Evolutionary conservation across 1,140 invertebrate genomes (phyloP), one percentile per base, ranked within the genome.

Genomic region (Drosophila novamexicana): DNA sequence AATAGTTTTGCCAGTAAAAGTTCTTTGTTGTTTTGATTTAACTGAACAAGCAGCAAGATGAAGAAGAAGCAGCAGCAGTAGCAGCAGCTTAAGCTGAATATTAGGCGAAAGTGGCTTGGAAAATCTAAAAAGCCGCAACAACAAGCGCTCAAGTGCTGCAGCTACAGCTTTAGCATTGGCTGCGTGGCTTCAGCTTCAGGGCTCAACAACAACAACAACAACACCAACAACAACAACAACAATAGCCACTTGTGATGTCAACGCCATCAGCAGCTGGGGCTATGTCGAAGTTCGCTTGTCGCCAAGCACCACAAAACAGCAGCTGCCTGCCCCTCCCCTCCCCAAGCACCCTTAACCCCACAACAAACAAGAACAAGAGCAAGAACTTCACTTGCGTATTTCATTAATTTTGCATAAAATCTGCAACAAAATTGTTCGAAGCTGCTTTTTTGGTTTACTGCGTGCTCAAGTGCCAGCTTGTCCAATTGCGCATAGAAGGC

Each of bases 391-490:
- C 63, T 83, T 84, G 65, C 69, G 79, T 83, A 88, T 88, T 88
- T 88, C 77, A 88, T 88, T 88, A 88, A 88, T 83, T 83, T 80
- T 77, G 58, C 84, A 79, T 88, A 76, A 77, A 79, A 77, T 79
- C 63, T 64, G 53, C 79, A 73, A 69, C 66, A 53, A 79, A 68
- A 68, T 69, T 69, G 59, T 64, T 67, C 6, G 16, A 29, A 50
- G 44, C 68, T 64, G 45, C 22, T 29, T 75, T 85, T 72, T 81
- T 56, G 52, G 62, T 70, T 79, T 76, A 70, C 76, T 86, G 79
- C 83, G 82, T 86, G 82, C 82, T 69, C 83, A 86, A 86, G 82
- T 88, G 79, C 37, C 83, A 68, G 67, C 75, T 82, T 79, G 74
- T 71, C 37, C 75, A 66, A 82, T 57, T 69, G 70, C n/a, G 42